Conservation (phyloP, 2,797 vertebrate species). For the Botia kubotai region DNA sequence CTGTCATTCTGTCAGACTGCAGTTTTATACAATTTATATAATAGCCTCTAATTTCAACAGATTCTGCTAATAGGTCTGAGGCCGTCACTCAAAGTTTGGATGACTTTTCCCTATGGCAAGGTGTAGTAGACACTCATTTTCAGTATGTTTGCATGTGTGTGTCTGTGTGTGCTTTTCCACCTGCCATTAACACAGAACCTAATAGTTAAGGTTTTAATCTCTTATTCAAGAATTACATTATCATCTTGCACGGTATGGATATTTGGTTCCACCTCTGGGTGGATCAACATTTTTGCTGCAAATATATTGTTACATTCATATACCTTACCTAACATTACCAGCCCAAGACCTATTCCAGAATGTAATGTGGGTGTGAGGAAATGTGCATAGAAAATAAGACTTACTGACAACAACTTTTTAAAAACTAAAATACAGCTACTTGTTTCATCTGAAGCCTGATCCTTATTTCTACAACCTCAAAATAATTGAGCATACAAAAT, state of each 20-base stretch:
- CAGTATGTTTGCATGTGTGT: not conserved
- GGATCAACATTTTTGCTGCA: not conserved
- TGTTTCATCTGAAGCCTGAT: too few species aligned
- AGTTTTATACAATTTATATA: not conserved
- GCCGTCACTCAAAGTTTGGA: conserved; percentile 95
- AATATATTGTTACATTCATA: not conserved
- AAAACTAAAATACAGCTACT: too few species aligned
- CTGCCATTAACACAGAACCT: not conserved
- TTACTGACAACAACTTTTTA: too few species aligned
- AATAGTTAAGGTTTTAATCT: not conserved
- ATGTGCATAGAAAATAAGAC: too few species aligned
- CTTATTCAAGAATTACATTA: not conserved
- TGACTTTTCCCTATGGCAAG: conserved; percentile 95
- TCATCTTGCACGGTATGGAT: not conserved
- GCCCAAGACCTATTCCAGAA: not conserved
- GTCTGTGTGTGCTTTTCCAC: not conserved
- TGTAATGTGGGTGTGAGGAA: too few species aligned
- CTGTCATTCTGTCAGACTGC: conserved; percentile 3
- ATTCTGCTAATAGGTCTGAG: conserved; percentile 96
- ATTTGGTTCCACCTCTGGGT: not conserved
- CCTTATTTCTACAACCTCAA: too few species aligned
- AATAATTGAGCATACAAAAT: too few species aligned
- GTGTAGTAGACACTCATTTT: conserved; percentile 70
- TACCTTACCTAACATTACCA: not conserved
- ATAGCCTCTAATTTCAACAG: conserved; percentile 67